Evolutionary conservation across 2,888 invertebrate genomes (phyloP).

Genomic region (Drosophila helvetica): DNA sequence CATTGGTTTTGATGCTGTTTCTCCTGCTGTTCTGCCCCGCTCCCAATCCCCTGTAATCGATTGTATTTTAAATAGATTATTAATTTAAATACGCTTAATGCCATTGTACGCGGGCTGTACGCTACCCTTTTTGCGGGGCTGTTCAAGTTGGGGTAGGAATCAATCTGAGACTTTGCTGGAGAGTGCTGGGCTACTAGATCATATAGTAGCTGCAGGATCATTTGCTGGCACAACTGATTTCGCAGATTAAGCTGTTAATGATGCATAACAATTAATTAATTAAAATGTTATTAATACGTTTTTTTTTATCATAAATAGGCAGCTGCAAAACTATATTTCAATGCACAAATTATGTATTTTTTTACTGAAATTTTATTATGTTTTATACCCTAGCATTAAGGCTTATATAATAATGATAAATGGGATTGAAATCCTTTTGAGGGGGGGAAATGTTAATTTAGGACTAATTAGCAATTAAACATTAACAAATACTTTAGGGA

Average conservation of each 20-base stretch:
- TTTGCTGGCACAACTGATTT: not conserved
- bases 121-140: not conserved
- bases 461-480: no score
- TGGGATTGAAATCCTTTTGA: no score
- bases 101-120: constrained; percentile 44
- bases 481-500: no score
- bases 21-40: not conserved
- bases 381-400: not conserved
- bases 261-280: not conserved
- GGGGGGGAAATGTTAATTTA: no score
- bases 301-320: not conserved
- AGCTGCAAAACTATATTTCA: not conserved
- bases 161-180: not conserved
- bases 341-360: not conserved
- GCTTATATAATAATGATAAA: no score
- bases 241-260: not conserved
- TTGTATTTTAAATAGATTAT: constrained; percentile 65
- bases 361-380: not conserved
- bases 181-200: not conserved
- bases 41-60: constrained; percentile 13
- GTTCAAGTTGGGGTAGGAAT: not conserved
- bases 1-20: constrained; percentile 34
- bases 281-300: not conserved
- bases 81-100: constrained; percentile 65
- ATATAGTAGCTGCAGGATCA: not conserved